Evolutionary conservation across 2,888 invertebrate genomes (phyloP).

Genomic region (Hypsopygia costalis): DNA sequence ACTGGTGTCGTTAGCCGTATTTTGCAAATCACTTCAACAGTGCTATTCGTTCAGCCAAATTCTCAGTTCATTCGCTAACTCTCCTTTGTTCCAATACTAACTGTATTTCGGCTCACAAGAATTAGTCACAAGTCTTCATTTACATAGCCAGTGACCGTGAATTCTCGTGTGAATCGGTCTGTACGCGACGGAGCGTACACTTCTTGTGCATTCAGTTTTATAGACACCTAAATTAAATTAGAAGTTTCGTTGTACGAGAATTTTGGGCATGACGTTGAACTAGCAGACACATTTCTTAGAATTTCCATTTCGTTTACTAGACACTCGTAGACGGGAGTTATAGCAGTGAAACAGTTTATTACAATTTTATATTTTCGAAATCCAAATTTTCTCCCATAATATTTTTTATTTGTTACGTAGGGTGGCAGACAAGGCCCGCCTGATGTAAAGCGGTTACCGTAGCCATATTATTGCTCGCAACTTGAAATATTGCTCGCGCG

Average conservation of each 20-base stretch:
- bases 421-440: too few relatives aligned
- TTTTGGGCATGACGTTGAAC: constrained; percentile 11
- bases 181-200: constrained; percentile 50
- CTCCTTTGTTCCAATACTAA: constrained; percentile 39
- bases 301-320: not conserved
- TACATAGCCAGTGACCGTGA: constrained; percentile 76
- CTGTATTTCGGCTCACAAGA: constrained; percentile 46
- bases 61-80: constrained; percentile 20
- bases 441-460: too few relatives aligned
- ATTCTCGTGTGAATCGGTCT: constrained; percentile 71
- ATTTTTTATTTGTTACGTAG: too few relatives aligned
- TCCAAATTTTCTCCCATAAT: too few relatives aligned
- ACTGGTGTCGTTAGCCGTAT: not conserved
- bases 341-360: too few relatives aligned
- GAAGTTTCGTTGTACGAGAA: constrained; percentile 24
- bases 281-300: not conserved
- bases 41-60: constrained; percentile 15
- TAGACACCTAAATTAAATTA: constrained; percentile 66
- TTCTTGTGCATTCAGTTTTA: constrained; percentile 35
- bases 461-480: too few relatives aligned
- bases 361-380: too few relatives aligned
- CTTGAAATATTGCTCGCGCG: too few relatives aligned
- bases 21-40: constrained; percentile 4
- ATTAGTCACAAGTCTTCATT: constrained; percentile 65
- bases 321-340: too few relatives aligned